Evolutionary conservation across 2,888 invertebrate genomes (phyloP).

Genomic region (Platycnemis pennipes): DNA sequence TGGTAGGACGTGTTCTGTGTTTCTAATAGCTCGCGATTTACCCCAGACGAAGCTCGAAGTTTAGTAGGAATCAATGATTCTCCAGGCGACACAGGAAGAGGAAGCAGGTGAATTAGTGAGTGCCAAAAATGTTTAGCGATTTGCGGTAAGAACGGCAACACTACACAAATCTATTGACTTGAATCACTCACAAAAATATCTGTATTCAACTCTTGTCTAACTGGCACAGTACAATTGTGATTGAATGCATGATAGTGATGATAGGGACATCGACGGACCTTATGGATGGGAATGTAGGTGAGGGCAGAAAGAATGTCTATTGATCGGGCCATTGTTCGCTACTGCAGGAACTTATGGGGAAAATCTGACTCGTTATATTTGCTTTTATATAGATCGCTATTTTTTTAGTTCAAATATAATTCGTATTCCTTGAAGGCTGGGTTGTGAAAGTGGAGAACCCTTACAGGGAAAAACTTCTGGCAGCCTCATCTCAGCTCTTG

Average conservation of each 20-base stretch:
- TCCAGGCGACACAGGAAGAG: neutral
- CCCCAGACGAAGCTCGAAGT: neutral
- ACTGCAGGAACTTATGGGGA: too few relatives aligned
- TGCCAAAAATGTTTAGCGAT: neutral
- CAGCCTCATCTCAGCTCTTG: neutral
- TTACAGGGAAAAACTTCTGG: neutral
- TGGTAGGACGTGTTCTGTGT: neutral
- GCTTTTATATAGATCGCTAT: too few relatives aligned
- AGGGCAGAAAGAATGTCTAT: too few relatives aligned
- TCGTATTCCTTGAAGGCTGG: too few relatives aligned
- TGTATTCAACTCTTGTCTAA: too few relatives aligned
- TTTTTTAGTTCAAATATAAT: too few relatives aligned
- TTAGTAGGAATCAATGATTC: neutral
- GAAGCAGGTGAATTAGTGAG: neutral
- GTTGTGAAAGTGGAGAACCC: neutral
- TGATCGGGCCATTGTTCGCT: too few relatives aligned
- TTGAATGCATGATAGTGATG: too few relatives aligned
- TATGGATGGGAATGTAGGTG: too few relatives aligned
- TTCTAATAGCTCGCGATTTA: neutral
- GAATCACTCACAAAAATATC: neutral
- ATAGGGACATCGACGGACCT: too few relatives aligned
- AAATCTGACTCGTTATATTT: too few relatives aligned
- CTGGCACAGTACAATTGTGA: too few relatives aligned
- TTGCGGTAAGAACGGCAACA: neutral
- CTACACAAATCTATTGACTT: neutral